Evolutionary conservation across 2,888 invertebrate genomes (phyloP), one percentile per base, ranked within the genome.

Genomic region (Romanomermis culicivorax): DNA sequence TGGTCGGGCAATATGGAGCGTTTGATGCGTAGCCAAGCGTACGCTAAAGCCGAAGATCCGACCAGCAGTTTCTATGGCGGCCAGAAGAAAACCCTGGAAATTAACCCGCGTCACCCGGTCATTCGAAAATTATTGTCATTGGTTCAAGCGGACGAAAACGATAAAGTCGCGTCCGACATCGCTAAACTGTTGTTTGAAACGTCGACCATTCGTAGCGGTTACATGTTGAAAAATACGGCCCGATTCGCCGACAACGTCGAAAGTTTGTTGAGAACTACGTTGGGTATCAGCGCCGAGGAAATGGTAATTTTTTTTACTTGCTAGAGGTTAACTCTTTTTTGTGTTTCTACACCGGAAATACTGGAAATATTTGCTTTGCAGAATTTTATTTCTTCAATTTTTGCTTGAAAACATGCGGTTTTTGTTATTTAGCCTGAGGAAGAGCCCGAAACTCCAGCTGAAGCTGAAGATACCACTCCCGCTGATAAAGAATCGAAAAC

Each of bases 1-100:
- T 95, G 93, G 93, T 91, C 93, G 64, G 95, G 93, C 65, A 95
- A 95, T 73, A 95, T 97, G 95, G 95, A 95, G 75, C 78, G 95
- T 52, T 78, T 95, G 60, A 89, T 93, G 59, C 74, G 84, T 60
- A 83, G 85, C 50, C 95, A 97, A 74, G 91, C 95, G 20, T 93
- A 95, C 72, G 88, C 91, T 71, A 95, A 95, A 71, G 71, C 81
- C 2, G 85, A 91, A 68, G 89, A 91, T 75, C 82, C 85, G 36
- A 85, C 87, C 68, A 80, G 85, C 66, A 78, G 78, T 36, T 54
- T 54, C 60, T 68, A 91, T 70, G 74, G 88, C 48, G 82, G 80
- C 67, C 89, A 91, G 72, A 93, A 87, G 79, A 97, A 95, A 75
- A 85, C 85, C 52, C 74, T 97, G 62, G 97, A 99, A 77, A 81